These are phyloP conservation scores for Zaprionus vittiger DNA, from an alignment of 1,140 invertebrate species.

Conservation along the genomic window DNA sequence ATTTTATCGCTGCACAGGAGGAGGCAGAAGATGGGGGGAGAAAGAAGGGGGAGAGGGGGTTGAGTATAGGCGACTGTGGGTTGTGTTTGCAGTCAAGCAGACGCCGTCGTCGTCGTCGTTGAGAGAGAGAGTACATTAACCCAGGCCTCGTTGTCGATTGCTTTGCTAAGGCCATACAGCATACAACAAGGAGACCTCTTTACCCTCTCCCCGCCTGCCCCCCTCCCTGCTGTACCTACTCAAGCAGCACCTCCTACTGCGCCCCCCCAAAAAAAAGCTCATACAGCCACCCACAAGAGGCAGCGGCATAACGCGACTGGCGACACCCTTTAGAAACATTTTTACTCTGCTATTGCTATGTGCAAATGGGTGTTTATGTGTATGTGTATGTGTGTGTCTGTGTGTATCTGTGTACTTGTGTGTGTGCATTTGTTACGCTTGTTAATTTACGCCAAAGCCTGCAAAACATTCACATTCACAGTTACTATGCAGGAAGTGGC, in stretches of 20 bases:
- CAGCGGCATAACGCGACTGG: constrained; percentile 24
- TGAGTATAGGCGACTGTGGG: constrained; percentile 40
- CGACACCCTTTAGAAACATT: constrained; percentile 45
- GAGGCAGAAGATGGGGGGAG: background rate
- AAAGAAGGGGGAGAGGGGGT: background rate
- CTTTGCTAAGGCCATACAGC: constrained; percentile 46
- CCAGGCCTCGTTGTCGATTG: constrained; percentile 60
- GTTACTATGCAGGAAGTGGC: constrained; percentile 36
- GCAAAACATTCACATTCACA: constrained; percentile 41
- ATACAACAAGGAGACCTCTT: background rate
- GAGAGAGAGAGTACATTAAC: constrained; percentile 74
- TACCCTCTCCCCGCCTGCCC: background rate
- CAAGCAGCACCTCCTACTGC: background rate
- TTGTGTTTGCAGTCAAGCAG: constrained; percentile 51
- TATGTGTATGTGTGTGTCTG: constrained; percentile 20
- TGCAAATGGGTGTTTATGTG: background rate
- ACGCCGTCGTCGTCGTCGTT: constrained; percentile 46
- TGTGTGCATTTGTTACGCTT: constrained; percentile 61
- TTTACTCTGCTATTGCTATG: constrained; percentile 9
- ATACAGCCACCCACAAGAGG: constrained; percentile 50
- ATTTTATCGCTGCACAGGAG: constrained; percentile 35
- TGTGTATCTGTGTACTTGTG: constrained; percentile 1
- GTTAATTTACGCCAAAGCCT: constrained; percentile 71
- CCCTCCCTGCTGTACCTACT: background rate
- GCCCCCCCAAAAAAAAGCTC: background rate